Percentiles rank a stretch among this genome's conserved stretches.
Evolutionary conservation across 2,888 invertebrate genomes (phyloP).

Genomic region (Agonopterix alstromeriana): DNA sequence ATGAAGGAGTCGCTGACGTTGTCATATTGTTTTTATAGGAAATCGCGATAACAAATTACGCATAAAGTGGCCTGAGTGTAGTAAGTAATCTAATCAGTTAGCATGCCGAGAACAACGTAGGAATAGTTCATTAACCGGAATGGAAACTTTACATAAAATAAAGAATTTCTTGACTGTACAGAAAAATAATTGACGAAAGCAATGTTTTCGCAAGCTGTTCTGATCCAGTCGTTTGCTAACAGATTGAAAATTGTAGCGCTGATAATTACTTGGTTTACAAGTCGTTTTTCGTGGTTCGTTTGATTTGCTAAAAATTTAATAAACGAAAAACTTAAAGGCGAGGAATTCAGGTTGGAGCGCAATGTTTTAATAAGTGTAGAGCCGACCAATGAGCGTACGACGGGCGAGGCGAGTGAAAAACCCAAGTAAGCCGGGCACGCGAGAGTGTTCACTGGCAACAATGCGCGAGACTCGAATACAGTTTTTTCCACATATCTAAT

Average conservation of each 20-base stretch:
- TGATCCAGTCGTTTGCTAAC: conserved; percentile 25
- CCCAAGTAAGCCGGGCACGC: conserved; percentile 36
- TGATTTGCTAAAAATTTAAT: conserved; percentile 36
- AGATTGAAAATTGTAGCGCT: conserved; percentile 33
- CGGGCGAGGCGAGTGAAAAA: conserved; percentile 38
- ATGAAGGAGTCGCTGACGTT: conserved; percentile 10
- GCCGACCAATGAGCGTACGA: conserved; percentile 36
- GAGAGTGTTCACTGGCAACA: conserved; percentile 47
- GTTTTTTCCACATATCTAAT: conserved; percentile 57
- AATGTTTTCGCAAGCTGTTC: conserved; percentile 33
- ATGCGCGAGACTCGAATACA: conserved; percentile 51
- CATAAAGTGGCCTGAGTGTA: conserved; percentile 32
- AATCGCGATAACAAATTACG: conserved; percentile 42
- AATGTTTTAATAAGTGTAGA: conserved; percentile 43
- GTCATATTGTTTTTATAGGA: too few species aligned
- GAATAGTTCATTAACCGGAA: conserved; percentile 55
- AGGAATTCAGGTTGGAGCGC: conserved; percentile 49
- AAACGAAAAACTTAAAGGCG: conserved; percentile 40
- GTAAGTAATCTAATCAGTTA: conserved; percentile 48
- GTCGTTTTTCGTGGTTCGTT: conserved; percentile 31
- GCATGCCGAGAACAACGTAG: conserved; percentile 36
- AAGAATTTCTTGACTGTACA: conserved; percentile 20
- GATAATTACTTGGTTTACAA: conserved; percentile 25
- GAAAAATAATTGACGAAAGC: conserved; percentile 20
- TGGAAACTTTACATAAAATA: conserved; percentile 29